phyloP scores from a whole-genome alignment of 2,797 vertebrate species.

The Leptatherina wallacei region DNA sequence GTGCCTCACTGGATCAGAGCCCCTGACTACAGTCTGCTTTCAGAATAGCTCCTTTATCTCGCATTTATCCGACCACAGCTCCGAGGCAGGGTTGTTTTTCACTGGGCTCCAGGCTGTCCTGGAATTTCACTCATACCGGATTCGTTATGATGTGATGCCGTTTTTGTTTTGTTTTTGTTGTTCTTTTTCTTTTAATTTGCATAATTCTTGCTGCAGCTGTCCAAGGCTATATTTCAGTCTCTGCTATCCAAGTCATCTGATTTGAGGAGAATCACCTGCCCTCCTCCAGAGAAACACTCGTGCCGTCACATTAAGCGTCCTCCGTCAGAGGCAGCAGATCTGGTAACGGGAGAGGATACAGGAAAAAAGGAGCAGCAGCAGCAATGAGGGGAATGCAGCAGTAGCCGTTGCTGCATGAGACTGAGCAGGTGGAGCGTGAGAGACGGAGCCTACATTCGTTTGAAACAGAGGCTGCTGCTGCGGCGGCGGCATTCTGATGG shows the following conservation, averaged over 20 bases:
- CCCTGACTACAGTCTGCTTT: constrained; percentile 77
- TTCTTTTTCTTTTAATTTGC: constrained; percentile 71
- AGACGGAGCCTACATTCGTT: constrained; percentile 54
- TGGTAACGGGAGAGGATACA: constrained; percentile 58
- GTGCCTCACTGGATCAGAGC: constrained; percentile 77
- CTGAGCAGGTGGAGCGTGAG: constrained; percentile 74
- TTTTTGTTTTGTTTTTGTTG: constrained; percentile 9
- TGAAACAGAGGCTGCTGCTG: constrained; percentile 65
- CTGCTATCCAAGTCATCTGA: constrained; percentile 47
- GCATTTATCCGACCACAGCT: constrained; percentile 61
- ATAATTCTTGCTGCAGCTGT: constrained; percentile 70
- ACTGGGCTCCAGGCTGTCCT: constrained; percentile 48
- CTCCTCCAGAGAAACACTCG: constrained; percentile 51
- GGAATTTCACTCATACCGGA: constrained; percentile 64
- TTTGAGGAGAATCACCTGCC: constrained; percentile 64
- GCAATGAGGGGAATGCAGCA: constrained; percentile 75
- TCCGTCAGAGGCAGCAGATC: constrained; percentile 59
- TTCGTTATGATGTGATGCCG: constrained; percentile 55
- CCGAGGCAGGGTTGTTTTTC: constrained; percentile 43
- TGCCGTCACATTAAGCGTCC: constrained; percentile 60
- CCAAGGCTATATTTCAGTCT: constrained; percentile 56
- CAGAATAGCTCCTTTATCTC: constrained; percentile 71
- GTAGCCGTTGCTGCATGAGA: constrained; percentile 72
- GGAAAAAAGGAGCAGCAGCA: constrained; percentile 50
- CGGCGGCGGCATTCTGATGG: constrained; percentile 50